phyloP scores from a whole-genome alignment of 2,888 invertebrate species.

The Apotomis capreana region DNA sequence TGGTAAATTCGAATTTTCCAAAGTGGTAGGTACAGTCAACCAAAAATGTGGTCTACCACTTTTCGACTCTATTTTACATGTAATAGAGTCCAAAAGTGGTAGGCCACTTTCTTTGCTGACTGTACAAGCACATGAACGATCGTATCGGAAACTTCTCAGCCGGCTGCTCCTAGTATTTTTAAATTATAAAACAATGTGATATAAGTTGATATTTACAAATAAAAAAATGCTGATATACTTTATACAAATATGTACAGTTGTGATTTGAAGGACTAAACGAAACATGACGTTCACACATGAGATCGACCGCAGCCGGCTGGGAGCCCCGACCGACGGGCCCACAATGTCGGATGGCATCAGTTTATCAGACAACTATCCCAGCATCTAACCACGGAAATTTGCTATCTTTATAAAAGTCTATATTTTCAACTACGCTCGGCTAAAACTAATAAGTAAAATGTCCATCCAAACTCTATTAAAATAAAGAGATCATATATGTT shows the following conservation, averaged over 20 bases:
- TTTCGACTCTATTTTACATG: too few species aligned
- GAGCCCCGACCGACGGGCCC: slow-evolving; percentile 41
- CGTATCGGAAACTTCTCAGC: slow-evolving; percentile 63
- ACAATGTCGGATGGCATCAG: slow-evolving; percentile 68
- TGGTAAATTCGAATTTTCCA: slow-evolving; percentile 69
- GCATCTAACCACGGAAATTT: slow-evolving; percentile 65
- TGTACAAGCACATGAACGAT: slow-evolving; percentile 42
- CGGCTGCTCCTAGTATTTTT: slow-evolving; percentile 8
- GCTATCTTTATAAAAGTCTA: slow-evolving; percentile 59
- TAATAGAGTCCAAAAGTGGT: too few species aligned
- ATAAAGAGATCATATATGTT: slow-evolving; percentile 81
- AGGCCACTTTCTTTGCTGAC: too few species aligned
- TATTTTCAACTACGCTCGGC: slow-evolving; percentile 70
- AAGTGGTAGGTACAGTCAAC: too few species aligned
- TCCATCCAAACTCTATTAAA: slow-evolving; percentile 81
- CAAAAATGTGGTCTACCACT: too few species aligned
- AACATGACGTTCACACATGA: not conserved
- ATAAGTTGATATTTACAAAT: slow-evolving; percentile 43
- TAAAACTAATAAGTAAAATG: slow-evolving; percentile 82
- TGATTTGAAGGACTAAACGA: slow-evolving; percentile 25
- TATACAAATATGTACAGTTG: slow-evolving; percentile 74
- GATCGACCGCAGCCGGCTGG: slow-evolving; percentile 15
- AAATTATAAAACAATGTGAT: slow-evolving; percentile 14
- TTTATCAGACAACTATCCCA: slow-evolving; percentile 56
- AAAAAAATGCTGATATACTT: slow-evolving; percentile 51